Conservation (phyloP, 2,113 vertebrate genomes). For the Laterallus jamaicensis region DNA sequence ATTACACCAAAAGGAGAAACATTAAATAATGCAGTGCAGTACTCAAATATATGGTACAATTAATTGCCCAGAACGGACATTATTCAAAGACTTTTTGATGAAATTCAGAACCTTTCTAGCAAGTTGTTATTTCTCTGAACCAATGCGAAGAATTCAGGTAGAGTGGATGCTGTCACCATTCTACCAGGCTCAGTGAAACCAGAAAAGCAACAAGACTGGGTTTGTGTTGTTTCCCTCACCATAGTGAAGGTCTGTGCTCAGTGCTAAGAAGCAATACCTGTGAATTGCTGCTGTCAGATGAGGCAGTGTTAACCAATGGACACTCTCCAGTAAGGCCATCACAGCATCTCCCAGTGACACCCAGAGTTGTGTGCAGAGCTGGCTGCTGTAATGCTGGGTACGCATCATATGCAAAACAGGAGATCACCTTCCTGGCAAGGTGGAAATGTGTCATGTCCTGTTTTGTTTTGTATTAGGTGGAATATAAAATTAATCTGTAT, state of each 20-base stretch:
- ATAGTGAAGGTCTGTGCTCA: neutral
- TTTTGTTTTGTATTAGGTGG: neutral
- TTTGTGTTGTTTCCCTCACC: neutral
- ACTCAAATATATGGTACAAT: neutral
- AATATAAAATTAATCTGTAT: neutral
- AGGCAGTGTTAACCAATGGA: neutral
- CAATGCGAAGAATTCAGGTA: neutral
- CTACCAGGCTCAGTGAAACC: neutral
- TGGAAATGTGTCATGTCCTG: neutral
- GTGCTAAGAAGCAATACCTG: fast-evolving
- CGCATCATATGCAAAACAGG: fast-evolving
- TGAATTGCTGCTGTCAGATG: neutral
- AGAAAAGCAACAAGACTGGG: neutral
- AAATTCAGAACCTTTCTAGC: neutral
- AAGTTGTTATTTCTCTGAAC: neutral
- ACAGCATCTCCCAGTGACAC: neutral
- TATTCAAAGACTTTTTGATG: neutral
- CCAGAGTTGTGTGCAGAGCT: neutral
- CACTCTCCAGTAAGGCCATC: neutral
- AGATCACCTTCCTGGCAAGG: neutral
- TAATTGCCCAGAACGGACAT: neutral
- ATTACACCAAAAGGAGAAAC: neutral
- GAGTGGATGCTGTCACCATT: neutral
- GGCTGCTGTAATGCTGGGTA: neutral
- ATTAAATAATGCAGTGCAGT: neutral